Evolutionary conservation across 2,888 invertebrate genomes (phyloP), one percentile per base, ranked within the genome.

Genomic region (Patella depressa): DNA sequence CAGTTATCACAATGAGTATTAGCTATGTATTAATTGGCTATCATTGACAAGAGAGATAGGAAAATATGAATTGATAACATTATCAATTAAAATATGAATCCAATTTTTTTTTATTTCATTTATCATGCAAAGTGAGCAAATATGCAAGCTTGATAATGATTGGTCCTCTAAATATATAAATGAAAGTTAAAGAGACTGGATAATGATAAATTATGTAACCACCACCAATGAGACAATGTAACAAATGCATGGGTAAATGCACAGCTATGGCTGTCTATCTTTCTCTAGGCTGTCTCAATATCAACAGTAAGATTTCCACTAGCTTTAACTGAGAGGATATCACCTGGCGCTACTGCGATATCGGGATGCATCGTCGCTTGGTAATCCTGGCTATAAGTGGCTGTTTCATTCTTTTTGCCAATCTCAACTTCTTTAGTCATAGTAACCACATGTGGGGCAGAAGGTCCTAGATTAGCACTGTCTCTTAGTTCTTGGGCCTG

Each of bases 301-400:
- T 80, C 80, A n/a, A 82, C 80, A 53, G 81, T 78, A 53, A 78
- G 71, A 75, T 82, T 82, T 29, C 74, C 73, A 59, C 72, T 45
- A 24, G 72, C 69, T 45, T 77, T 78, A 54, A 79, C 53, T 24
- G 74, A 57, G 53, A 74, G 69, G 72, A 79, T 59, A 53, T 81
- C 79, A 19, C 78, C 75, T 15, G 81, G 74, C 14, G 82, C 71
- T 3, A 80, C 83, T 15, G 82, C 78, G 19, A 86, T 83, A 74
- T 85, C 84, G 1, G 84, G 84, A 73, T 84, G 82, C 82, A 86
- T 85, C 15, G 79, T 79, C 11, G 85, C 83, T 74, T 86, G 85
- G 54, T 79, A 75, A 9, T 81, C 78, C 11, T 75, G 65, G 19
- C 14, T 71, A 9, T 54, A 71, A 45, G 29, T 12, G 59, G 70